Evolutionary conservation across 2,888 invertebrate genomes (phyloP), one percentile per base, ranked within the genome.

Genomic region (Antheraea yamamai): DNA sequence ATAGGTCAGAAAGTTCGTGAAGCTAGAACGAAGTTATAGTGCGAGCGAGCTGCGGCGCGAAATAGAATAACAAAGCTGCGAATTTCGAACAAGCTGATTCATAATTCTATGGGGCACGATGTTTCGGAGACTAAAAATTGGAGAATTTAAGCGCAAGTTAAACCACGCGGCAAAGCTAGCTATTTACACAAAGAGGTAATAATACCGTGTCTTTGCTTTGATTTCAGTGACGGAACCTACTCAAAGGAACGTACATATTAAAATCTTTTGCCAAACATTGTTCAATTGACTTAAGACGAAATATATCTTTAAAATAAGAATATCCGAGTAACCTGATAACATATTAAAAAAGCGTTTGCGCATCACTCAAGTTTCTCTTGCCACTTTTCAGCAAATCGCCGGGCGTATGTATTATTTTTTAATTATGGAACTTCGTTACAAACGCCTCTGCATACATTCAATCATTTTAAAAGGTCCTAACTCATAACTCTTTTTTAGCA

Each of bases 301-400:
- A 10, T 16, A 30, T 16, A 64, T 66, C 1, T 30, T 30, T 30
- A 66, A 26, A 26, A 26, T 64, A 26, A 64, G 26, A 26, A 64
- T 64, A 26, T 26, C 12, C 7, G 4, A 64, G 14, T 64, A 18
- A 23, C 26, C 23, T 79, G 80, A 26, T 30, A 66, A 16, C 14
- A 78, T 78, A 77, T 23, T 23, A 77, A 75, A 78, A 81, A 82
- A 80, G 80, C 83, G 82, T 82, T 78, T 78, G 82, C 81, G 81
- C 87, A 86, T 87, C 84, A 83, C 80, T 86, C 85, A 84, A 80
- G 80, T 78, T 81, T 82, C 84, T 82, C 85, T 81, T 80, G 81
- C 85, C 86, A 89, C 85, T 87, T 89, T 92, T 92, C 91, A 91
- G 85, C 90, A 88, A 87, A 84, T 87, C 85, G 82, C 83, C 82